Evolutionary conservation across 2,113 vertebrate genomes (phyloP).

Genomic region (Oryzias curvinotus): DNA sequence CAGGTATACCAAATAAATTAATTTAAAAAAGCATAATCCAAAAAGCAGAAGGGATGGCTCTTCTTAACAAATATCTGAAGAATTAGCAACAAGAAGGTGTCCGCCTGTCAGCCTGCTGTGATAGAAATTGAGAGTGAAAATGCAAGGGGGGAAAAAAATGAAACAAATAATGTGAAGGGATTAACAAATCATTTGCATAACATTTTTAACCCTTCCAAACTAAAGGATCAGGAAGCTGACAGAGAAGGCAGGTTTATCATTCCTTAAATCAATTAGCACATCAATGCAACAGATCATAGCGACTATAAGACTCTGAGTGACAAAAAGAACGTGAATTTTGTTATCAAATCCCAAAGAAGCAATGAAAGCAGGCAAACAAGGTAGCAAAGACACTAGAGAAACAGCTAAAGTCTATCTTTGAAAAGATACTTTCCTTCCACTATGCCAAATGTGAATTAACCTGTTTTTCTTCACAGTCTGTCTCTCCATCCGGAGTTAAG

Average conservation of each 20-base stretch:
- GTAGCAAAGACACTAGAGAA: constrained; percentile 25
- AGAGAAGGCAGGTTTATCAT: constrained; percentile 67
- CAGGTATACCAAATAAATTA: constrained; percentile 41
- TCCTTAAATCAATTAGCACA: constrained; percentile 55
- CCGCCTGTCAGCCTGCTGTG: constrained; percentile 63
- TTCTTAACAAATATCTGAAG: constrained; percentile 34
- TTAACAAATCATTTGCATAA: constrained; percentile 80
- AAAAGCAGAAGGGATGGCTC: constrained; percentile 38
- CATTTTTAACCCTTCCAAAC: constrained; percentile 74
- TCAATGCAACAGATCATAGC: constrained; percentile 44
- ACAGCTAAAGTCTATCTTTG: constrained; percentile 45
- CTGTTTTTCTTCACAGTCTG: constrained; percentile 61
- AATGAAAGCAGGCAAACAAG: constrained; percentile 7
- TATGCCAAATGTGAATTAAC: constrained; percentile 71
- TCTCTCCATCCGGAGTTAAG: constrained; percentile 68
- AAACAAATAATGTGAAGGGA: constrained; percentile 81
- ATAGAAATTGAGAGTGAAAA: constrained; percentile 70
- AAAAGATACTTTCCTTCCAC: constrained; percentile 52
- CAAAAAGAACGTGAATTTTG: constrained; percentile 23
- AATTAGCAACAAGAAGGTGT: constrained; percentile 65
- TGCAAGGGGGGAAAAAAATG: constrained; percentile 63
- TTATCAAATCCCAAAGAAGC: constrained; percentile 14
- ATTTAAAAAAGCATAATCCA: constrained; percentile 29
- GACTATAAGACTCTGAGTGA: constrained; percentile 32
- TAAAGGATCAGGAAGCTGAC: constrained; percentile 71